Percentiles rank a stretch among this genome's conserved stretches.
Evolutionary conservation across 2,113 vertebrate genomes (phyloP).

Genomic region (Limnothrissa miodon): DNA sequence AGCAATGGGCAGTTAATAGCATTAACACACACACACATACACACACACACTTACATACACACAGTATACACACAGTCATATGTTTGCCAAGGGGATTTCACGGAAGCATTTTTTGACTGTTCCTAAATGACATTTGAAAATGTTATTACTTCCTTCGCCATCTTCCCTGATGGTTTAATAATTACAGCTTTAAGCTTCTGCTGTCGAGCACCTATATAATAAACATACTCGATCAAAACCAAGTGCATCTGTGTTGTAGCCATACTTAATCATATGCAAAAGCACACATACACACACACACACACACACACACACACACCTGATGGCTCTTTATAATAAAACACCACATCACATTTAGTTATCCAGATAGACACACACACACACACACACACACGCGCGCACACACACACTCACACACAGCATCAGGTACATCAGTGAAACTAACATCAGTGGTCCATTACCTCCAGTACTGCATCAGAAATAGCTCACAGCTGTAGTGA

Average conservation of each 20-base stretch:
- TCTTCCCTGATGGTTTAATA: slow-evolving; percentile 14
- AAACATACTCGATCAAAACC: not conserved
- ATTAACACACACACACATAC: slow-evolving; percentile 12
- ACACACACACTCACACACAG: not conserved
- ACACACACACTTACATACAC: slow-evolving; percentile 31
- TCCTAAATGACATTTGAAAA: slow-evolving; percentile 22
- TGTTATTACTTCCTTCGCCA: slow-evolving; percentile 16
- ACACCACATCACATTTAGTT: not conserved
- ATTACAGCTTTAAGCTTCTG: slow-evolving; percentile 11
- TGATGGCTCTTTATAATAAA: not conserved
- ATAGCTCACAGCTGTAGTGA: not conserved
- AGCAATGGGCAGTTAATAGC: slow-evolving; percentile 3
- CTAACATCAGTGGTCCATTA: not conserved
- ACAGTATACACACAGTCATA: not conserved
- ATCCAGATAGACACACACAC: too few relatives aligned
- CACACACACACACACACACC: slow-evolving; percentile 40
- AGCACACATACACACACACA: slow-evolving; percentile 46
- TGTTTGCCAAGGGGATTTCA: not conserved
- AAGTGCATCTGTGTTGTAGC: not conserved
- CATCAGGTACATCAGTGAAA: not conserved
- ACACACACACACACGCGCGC: too few relatives aligned
- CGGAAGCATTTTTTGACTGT: not conserved
- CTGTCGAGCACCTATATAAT: not conserved
- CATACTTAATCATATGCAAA: slow-evolving; percentile 27
- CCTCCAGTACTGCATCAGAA: not conserved